phyloP scores from a whole-genome alignment of 2,797 vertebrate genomes.

The Melanogrammus aeglefinus region DNA sequence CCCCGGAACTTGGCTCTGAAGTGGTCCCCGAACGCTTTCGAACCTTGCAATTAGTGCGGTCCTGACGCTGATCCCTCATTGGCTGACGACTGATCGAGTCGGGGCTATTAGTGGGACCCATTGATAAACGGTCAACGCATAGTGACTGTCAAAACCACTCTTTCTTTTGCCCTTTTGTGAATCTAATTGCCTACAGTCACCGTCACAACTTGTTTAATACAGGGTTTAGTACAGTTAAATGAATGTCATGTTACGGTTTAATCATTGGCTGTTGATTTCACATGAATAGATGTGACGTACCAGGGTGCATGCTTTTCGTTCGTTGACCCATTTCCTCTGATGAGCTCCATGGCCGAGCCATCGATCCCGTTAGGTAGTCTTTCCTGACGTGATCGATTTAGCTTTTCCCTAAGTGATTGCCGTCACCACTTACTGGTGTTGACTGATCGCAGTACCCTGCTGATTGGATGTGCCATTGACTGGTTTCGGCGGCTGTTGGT shows the following conservation, averaged over 20 bases:
- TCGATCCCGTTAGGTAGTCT: not conserved
- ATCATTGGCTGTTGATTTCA: not conserved
- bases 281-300: not conserved
- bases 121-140: not conserved
- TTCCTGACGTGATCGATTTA: not conserved
- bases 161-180: not conserved
- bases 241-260: not conserved
- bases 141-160: not conserved
- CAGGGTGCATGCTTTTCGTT: not conserved
- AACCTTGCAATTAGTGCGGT: not conserved
- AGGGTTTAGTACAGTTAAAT: not conserved
- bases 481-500: not conserved
- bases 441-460: not conserved
- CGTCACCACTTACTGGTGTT: not conserved
- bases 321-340: not conserved
- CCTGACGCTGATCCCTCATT: not conserved
- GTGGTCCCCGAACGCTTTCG: not conserved
- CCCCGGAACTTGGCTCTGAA: not conserved
- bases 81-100: not conserved
- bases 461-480: not conserved
- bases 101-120: not conserved
- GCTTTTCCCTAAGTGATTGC: conserved; percentile 2
- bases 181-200: not conserved
- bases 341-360: not conserved
- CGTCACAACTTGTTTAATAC: not conserved